Evolutionary conservation across 2,888 invertebrate genomes (phyloP).

Genomic region (Agrochola macilenta): DNA sequence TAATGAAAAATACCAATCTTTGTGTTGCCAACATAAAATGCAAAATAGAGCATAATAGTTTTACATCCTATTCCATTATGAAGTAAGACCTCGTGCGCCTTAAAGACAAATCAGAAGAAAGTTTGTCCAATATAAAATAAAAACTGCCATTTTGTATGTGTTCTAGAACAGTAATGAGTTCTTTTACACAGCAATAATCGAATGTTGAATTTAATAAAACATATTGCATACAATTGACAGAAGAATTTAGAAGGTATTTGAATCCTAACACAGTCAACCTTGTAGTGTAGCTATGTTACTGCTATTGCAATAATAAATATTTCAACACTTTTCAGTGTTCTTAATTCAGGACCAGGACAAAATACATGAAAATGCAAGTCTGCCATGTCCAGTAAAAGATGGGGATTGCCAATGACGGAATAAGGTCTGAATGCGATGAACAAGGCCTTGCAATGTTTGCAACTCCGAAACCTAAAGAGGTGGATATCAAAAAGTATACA

Average conservation of each 20-base stretch:
- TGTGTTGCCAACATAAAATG: constrained; percentile 58
- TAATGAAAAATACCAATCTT: constrained; percentile 9
- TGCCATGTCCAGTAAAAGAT: background rate
- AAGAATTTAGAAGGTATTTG: constrained; percentile 15
- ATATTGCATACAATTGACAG: constrained; percentile 17
- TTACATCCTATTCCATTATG: constrained; percentile 41
- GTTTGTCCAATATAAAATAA: background rate
- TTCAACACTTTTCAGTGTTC: background rate
- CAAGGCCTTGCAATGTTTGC: background rate
- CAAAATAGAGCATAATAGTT: constrained; percentile 48
- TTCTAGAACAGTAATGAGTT: background rate
- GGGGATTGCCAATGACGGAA: background rate
- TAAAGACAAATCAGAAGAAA: constrained; percentile 9
- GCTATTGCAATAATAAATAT: background rate
- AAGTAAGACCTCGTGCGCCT: constrained; percentile 47
- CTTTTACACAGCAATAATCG: constrained; percentile 20
- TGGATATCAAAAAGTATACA: background rate
- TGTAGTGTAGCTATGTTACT: constrained; percentile 6
- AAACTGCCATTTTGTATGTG: constrained; percentile 25
- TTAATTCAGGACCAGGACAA: constrained; percentile 1
- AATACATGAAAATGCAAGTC: background rate
- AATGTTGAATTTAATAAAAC: constrained; percentile 30
- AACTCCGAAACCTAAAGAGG: background rate
- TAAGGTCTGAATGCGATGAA: constrained; percentile 1
- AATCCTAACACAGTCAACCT: background rate